A percentile compares a stretch with the other conserved stretches of the same genome.
These are phyloP conservation scores for Gallinago undulata DNA, from an alignment of 2,113 vertebrate species.

Conservation along the genomic window DNA sequence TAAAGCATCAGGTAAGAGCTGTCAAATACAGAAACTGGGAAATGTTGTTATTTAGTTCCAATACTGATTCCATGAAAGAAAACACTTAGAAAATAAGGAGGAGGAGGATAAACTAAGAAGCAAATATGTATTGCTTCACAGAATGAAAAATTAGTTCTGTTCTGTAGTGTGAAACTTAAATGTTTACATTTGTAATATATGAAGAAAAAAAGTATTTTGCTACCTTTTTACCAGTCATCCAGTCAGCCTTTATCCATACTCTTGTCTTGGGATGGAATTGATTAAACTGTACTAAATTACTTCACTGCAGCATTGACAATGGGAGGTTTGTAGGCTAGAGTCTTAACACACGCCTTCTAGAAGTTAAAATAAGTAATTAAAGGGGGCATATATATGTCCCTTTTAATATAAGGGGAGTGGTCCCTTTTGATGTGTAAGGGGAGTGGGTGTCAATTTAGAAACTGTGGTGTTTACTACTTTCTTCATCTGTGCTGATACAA, in stretches of 20 bases:
- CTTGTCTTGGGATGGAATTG: background rate
- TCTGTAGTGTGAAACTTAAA: background rate
- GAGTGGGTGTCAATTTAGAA: background rate
- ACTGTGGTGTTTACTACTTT: background rate
- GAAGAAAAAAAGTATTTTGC: background rate
- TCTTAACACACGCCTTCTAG: background rate
- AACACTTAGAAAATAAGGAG: background rate
- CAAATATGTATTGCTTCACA: background rate
- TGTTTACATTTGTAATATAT: background rate
- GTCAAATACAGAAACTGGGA: background rate
- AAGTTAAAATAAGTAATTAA: background rate
- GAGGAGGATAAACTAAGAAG: background rate
- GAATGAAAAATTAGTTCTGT: background rate
- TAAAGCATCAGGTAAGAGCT: conserved; percentile 82
- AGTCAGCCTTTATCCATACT: background rate
- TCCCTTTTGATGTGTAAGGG: background rate
- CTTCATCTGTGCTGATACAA: background rate
- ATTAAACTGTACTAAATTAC: background rate
- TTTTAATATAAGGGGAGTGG: background rate
- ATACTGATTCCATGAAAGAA: background rate
- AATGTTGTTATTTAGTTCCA: background rate
- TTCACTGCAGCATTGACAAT: background rate
- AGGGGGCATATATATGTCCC: accelerated
- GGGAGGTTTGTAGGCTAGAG: background rate
- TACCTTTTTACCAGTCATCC: background rate